Percentiles rank a stretch among this genome's conserved stretches.
Evolutionary conservation across 1,140 invertebrate genomes (phyloP).

Genomic region (Heliconius eleuchia): DNA sequence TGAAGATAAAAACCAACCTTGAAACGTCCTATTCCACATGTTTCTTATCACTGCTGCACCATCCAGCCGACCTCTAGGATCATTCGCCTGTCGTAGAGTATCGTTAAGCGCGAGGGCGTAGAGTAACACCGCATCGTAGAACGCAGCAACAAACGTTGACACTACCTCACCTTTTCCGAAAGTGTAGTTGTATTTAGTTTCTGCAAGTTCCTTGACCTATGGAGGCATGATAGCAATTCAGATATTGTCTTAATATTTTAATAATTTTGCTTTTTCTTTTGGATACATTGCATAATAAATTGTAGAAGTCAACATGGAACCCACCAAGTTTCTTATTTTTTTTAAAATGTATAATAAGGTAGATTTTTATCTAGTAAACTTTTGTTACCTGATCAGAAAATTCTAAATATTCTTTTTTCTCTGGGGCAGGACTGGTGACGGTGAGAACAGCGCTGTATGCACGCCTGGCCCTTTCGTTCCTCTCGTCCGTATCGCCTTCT

Average conservation of each 20-base stretch:
- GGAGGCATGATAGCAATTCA: neutral
- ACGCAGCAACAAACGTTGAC: slow-evolving; percentile 94
- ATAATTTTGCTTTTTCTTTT: too few relatives aligned
- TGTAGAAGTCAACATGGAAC: too few relatives aligned
- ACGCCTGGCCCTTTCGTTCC: slow-evolving; percentile 91
- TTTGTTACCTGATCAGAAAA: slow-evolving; percentile 86
- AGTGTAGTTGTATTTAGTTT: slow-evolving; percentile 90
- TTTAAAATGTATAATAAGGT: too few relatives aligned
- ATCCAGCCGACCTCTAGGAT: slow-evolving; percentile 82
- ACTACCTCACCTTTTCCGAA: slow-evolving; percentile 87
- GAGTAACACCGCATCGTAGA: slow-evolving; percentile 96
- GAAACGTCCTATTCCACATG: slow-evolving; percentile 96
- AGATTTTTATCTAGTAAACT: too few relatives aligned
- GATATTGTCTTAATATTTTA: neutral
- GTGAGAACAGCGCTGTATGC: slow-evolving; percentile 95
- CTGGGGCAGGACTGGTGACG: slow-evolving; percentile 92
- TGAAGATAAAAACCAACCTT: slow-evolving; percentile 80
- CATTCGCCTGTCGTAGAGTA: slow-evolving; percentile 85
- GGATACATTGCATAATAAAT: too few relatives aligned
- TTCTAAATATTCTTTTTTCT: slow-evolving; percentile 88
- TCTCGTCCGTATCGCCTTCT: slow-evolving; percentile 88
- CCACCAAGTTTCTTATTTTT: too few relatives aligned
- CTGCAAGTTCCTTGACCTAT: slow-evolving; percentile 90
- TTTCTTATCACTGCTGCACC: slow-evolving; percentile 87
- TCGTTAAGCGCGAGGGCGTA: slow-evolving; percentile 95